Evolutionary conservation across 2,113 vertebrate species (phyloP), one percentile per base, ranked within the genome.

Genomic region (Coracopsis vasa): DNA sequence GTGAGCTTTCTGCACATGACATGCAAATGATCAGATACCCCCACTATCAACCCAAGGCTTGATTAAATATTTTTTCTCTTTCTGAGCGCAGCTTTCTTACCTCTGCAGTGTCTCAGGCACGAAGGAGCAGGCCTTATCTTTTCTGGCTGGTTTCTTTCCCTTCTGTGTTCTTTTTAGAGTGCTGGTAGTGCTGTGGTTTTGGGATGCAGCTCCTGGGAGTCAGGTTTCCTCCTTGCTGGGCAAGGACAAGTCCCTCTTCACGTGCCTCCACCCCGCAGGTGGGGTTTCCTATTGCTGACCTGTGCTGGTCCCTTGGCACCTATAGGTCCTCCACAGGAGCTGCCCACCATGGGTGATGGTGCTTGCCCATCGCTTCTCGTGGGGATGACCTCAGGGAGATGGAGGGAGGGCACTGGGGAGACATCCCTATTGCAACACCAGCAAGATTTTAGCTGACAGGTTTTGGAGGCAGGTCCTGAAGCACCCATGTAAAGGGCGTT

Each of bases 31-130:
- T 45, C 60, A 93, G 23, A 60, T 23, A 58, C 8, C 2, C 18
- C n/a, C 48, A 12, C 13, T 54, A 44, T 16, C 77, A 81, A 92
- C 10, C 6, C 9, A 71, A 86, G 11, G 5, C 9, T 86, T 37
- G 8, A 56, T 47, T 51, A 56, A 10, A 11, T 70, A 13, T 14
- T 16, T 28, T n/a, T 50, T 20, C 24, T 12, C 27, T 11, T 42
- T 42, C 41, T 24, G 18, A 65, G 11, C 31, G 20, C 79, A 60
- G 10, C 1, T 85, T 90, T 72, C 97, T 96, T 97, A 97, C 95
- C 97, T 96, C 70, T 58, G 23, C 37, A 27, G 4, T 31, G 42
- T 61, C 72, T 53, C 64, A 24, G 44, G 28, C 23, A 71, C 0
- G 0, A 42, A 88, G 35, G 3, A 86, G 35, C 31, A 70, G 71